These are phyloP conservation scores for Pampusana beccarii DNA, from an alignment of 2,113 vertebrate species.

Conservation along the genomic window DNA sequence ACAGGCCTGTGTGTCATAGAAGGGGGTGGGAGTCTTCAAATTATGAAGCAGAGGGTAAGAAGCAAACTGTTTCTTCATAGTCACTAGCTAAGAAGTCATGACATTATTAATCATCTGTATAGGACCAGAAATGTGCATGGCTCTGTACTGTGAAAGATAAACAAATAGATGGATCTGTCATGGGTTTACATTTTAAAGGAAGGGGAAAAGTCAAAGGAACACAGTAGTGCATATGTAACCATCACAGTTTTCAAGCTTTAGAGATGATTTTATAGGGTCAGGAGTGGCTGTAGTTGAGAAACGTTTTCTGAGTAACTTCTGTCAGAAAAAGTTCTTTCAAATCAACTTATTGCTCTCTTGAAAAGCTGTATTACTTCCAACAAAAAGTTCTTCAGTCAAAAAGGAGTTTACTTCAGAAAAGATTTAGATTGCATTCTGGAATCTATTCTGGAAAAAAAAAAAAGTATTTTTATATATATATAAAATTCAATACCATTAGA, in stretches of 20 bases:
- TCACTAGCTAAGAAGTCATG: slow-evolving; percentile 36
- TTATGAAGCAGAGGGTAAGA: slow-evolving; percentile 56
- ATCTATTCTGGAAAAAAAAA: neutral
- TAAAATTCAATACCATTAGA: neutral
- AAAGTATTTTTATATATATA: no score
- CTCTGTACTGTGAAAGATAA: slow-evolving; percentile 36
- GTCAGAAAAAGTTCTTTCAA: neutral
- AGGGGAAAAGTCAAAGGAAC: slow-evolving; percentile 45
- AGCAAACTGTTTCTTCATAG: slow-evolving; percentile 31
- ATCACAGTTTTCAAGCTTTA: slow-evolving; percentile 2
- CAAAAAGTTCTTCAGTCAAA: neutral
- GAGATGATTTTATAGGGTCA: neutral
- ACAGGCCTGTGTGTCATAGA: slow-evolving; percentile 56
- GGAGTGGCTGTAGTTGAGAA: neutral
- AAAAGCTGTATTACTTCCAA: neutral
- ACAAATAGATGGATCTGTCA: slow-evolving; percentile 33
- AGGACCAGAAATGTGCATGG: slow-evolving; percentile 18
- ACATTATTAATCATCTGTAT: slow-evolving; percentile 63
- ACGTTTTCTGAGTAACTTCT: neutral
- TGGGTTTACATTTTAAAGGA: slow-evolving; percentile 35
- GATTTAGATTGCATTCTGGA: neutral
- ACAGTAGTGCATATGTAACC: neutral
- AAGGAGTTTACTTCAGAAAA: neutral
- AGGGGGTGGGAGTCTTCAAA: slow-evolving; percentile 56
- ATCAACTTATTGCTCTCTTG: neutral